phyloP scores from a whole-genome alignment of 2,888 invertebrate genomes.

The Chrysodeixis includens region DNA sequence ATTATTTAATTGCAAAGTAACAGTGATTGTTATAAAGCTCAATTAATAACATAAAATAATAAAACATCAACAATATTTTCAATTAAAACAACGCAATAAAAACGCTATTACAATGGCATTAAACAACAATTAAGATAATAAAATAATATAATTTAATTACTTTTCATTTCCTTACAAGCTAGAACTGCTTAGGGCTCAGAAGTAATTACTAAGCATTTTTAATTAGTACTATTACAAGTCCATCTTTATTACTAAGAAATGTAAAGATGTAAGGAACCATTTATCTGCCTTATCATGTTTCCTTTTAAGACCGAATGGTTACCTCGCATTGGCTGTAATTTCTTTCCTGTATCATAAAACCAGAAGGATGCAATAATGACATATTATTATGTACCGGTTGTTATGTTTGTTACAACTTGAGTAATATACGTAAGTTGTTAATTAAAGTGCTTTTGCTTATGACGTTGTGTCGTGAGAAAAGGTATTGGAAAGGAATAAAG shows the following conservation, averaged over 20 bases:
- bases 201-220: background rate
- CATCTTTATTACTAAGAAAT: background rate
- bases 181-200: background rate
- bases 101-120: no score
- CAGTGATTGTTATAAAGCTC: no score
- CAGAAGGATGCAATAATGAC: slow-evolving; percentile 29
- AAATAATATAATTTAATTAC: background rate
- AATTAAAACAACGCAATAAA: no score
- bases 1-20: no score
- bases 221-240: background rate
- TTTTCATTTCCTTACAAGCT: background rate
- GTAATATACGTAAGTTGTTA: background rate
- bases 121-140: no score
- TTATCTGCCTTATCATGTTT: background rate
- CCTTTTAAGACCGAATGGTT: slow-evolving; percentile 15
- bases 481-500: no score
- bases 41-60: no score
- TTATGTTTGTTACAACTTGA: background rate
- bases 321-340: slow-evolving; percentile 33
- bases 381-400: slow-evolving; percentile 14
- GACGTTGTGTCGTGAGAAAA: background rate
- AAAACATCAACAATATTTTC: no score
- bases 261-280: background rate
- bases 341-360: slow-evolving; percentile 23
- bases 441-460: background rate